A percentile compares a stretch with the other conserved stretches of the same genome.
phyloP scores from a whole-genome alignment of 2,888 invertebrate species.

The Nebria brevicollis region DNA sequence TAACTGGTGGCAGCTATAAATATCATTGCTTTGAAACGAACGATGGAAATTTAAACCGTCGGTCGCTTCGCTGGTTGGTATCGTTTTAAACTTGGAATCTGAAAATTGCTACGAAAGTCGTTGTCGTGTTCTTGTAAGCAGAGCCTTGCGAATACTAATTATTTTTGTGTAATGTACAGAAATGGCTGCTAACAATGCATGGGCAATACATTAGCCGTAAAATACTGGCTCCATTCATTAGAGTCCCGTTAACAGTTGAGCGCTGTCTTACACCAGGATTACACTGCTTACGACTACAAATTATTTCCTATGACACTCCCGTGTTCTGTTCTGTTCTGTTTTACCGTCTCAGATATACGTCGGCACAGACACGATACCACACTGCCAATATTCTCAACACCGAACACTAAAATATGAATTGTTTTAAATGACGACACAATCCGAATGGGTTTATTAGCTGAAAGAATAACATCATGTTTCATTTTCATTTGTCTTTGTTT shows the following conservation, averaged over 20 bases:
- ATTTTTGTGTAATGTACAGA: constrained; percentile 44
- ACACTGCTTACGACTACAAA: constrained; percentile 48
- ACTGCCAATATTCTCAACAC: too few species aligned
- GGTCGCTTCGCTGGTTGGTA: not conserved
- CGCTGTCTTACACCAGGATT: constrained; percentile 47
- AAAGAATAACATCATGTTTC: too few species aligned
- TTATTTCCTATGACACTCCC: constrained; percentile 35
- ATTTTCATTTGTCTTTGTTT: too few species aligned
- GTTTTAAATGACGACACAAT: too few species aligned
- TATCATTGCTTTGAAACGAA: not conserved
- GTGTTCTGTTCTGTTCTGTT: not conserved
- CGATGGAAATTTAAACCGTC: not conserved
- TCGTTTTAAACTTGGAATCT: constrained; percentile 42
- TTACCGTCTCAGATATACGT: not conserved
- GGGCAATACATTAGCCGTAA: constrained; percentile 46
- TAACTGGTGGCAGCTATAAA: not conserved
- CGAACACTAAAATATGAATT: too few species aligned
- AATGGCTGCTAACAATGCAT: constrained; percentile 37
- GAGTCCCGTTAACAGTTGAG: constrained; percentile 45
- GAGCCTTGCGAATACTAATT: constrained; percentile 46
- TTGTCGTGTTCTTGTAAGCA: constrained; percentile 45
- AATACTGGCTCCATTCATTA: constrained; percentile 46
- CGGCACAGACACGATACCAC: not conserved
- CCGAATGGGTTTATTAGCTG: too few species aligned
- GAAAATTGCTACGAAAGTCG: constrained; percentile 39